Evolutionary conservation across 2,113 vertebrate genomes (phyloP).

Genomic region (Xenopus laevis): DNA sequence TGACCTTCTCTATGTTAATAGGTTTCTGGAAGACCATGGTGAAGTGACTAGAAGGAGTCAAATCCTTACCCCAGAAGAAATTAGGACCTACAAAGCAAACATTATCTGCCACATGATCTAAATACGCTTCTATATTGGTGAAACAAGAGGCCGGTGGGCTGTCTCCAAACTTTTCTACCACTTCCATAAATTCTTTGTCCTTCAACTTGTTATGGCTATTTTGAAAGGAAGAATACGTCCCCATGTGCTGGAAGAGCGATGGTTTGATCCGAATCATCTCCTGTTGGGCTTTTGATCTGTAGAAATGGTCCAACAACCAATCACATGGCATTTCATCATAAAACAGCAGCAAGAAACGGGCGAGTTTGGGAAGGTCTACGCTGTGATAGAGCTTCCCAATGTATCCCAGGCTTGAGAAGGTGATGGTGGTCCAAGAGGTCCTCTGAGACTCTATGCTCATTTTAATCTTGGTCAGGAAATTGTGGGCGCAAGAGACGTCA

Average conservation of each 20-base stretch:
- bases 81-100: slow-evolving; percentile 12
- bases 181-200: not conserved
- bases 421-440: not conserved
- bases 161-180: not conserved
- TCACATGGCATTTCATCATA: slow-evolving; percentile 33
- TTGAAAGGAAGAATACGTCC: slow-evolving; percentile 31
- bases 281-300: not conserved
- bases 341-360: slow-evolving; percentile 2
- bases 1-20: not conserved
- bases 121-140: slow-evolving; percentile 33
- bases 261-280: not conserved
- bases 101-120: slow-evolving; percentile 7
- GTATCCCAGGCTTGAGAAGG: slow-evolving; percentile 39
- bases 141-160: slow-evolving; percentile 21
- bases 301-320: slow-evolving; percentile 28
- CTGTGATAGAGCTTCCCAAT: slow-evolving; percentile 19
- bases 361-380: not conserved
- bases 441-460: not conserved
- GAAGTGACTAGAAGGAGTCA: not conserved
- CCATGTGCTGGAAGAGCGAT: not conserved
- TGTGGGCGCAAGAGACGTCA: not conserved
- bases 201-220: not conserved
- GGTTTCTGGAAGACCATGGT: not conserved
- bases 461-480: slow-evolving; percentile 23
- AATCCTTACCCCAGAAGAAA: not conserved